These are phyloP conservation scores for Steinernema khuongi DNA, from an alignment of 1,140 invertebrate species.

Conservation along the genomic window DNA sequence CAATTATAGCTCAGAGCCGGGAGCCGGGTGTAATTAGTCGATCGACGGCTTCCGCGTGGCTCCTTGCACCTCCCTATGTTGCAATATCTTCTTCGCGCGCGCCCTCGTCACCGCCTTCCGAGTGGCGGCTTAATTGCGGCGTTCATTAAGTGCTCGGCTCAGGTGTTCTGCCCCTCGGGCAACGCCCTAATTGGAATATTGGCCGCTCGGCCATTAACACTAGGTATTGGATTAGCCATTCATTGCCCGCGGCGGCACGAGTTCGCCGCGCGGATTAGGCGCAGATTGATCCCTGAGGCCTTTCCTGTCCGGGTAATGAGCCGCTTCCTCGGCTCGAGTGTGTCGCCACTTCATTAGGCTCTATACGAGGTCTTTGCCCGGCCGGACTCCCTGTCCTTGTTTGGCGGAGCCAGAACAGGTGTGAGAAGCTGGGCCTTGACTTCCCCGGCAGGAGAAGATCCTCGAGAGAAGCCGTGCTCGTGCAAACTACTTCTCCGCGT, in stretches of 20 bases:
- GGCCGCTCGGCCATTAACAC: slow-evolving; percentile 3
- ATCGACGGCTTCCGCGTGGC: background rate
- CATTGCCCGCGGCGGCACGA: background rate
- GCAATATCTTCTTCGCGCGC: background rate
- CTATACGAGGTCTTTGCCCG: too few relatives aligned
- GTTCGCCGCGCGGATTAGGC: background rate
- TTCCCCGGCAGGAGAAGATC: too few relatives aligned
- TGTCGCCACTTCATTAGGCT: too few relatives aligned
- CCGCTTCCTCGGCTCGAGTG: too few relatives aligned
- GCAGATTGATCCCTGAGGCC: background rate
- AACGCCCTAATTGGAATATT: slow-evolving; percentile 14
- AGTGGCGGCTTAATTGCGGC: background rate
- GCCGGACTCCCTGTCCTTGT: too few relatives aligned
- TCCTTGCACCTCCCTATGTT: background rate
- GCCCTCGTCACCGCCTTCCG: background rate
- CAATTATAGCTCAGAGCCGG: background rate
- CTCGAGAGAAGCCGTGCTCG: too few relatives aligned
- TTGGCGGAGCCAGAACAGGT: background rate
- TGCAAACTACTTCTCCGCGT: too few relatives aligned
- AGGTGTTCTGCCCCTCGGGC: slow-evolving; percentile 9
- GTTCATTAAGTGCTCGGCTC: background rate
- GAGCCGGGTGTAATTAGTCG: background rate
- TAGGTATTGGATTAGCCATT: slow-evolving; percentile 13
- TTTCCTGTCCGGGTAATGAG: background rate
- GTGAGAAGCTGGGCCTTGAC: background rate